Conservation (phyloP, 2,888 invertebrate genomes). For the Papilio demoleus region DNA sequence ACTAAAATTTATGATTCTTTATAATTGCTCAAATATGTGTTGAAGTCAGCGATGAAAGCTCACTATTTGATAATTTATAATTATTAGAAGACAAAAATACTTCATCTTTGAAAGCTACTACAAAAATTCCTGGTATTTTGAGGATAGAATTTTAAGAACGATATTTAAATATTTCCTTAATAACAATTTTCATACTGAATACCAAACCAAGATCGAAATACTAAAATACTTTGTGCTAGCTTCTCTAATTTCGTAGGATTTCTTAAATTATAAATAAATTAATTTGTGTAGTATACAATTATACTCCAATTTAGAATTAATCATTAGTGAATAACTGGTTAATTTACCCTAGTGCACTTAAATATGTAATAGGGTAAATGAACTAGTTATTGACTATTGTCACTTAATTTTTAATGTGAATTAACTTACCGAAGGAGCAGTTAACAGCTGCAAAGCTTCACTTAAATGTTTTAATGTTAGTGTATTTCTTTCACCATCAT, state of each 20-base stretch:
- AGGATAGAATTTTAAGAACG: not conserved
- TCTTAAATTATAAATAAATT: not conserved
- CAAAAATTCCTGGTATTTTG: not conserved
- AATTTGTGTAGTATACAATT: not conserved
- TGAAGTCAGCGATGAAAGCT: too few species aligned
- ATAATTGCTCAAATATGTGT: too few species aligned
- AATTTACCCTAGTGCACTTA: not conserved
- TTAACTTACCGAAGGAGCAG: conserved; percentile 91
- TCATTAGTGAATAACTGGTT: not conserved
- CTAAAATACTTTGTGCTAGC: not conserved
- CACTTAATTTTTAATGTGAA: not conserved
- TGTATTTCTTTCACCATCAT: conserved; percentile 85
- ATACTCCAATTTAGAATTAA: not conserved
- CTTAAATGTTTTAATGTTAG: conserved; percentile 91
- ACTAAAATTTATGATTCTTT: too few species aligned
- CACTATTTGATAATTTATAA: too few species aligned
- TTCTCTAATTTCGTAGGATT: not conserved
- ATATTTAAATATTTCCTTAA: not conserved
- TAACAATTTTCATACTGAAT: not conserved
- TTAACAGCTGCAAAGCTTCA: conserved; percentile 91
- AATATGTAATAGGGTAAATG: not conserved
- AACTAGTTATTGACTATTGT: not conserved
- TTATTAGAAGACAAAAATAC: too few species aligned
- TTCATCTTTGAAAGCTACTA: not conserved
- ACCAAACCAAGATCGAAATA: not conserved